These are phyloP conservation scores for Leucosticte australis DNA, from an alignment of 2,113 vertebrate genomes.

Conservation along the genomic window DNA sequence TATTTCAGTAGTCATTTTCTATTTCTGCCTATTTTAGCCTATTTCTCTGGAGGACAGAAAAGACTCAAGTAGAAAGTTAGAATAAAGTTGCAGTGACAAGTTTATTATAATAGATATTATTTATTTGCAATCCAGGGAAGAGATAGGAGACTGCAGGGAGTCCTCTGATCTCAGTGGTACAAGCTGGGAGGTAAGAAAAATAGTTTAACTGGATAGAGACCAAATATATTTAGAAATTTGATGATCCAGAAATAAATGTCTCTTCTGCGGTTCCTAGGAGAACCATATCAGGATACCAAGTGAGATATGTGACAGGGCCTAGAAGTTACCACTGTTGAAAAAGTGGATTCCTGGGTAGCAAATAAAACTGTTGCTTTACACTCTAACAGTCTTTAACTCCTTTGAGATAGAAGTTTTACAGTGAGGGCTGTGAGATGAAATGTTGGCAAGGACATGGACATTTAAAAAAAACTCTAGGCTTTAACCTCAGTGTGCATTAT, in stretches of 20 bases:
- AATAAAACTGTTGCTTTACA: neutral
- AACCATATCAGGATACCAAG: accelerated
- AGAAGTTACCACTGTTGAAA: neutral
- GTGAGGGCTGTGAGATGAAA: neutral
- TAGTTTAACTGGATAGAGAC: neutral
- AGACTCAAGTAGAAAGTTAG: neutral
- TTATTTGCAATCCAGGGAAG: neutral
- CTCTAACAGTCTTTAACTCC: neutral
- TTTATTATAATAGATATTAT: neutral
- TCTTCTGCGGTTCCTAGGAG: neutral
- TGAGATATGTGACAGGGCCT: neutral
- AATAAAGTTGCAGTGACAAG: neutral
- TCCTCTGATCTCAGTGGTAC: neutral
- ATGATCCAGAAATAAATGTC: neutral
- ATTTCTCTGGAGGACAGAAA: neutral
- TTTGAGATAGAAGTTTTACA: neutral
- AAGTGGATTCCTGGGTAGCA: neutral
- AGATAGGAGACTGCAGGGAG: neutral
- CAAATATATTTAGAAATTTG: neutral
- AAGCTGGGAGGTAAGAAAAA: neutral
- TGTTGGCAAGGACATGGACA: accelerated
- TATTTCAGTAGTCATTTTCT: neutral
- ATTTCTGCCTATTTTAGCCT: neutral
- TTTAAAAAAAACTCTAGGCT: neutral
- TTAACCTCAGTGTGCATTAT: neutral